These are phyloP conservation scores for Herminia tarsipennalis DNA, from an alignment of 2,888 invertebrate genomes.

Conservation along the genomic window DNA sequence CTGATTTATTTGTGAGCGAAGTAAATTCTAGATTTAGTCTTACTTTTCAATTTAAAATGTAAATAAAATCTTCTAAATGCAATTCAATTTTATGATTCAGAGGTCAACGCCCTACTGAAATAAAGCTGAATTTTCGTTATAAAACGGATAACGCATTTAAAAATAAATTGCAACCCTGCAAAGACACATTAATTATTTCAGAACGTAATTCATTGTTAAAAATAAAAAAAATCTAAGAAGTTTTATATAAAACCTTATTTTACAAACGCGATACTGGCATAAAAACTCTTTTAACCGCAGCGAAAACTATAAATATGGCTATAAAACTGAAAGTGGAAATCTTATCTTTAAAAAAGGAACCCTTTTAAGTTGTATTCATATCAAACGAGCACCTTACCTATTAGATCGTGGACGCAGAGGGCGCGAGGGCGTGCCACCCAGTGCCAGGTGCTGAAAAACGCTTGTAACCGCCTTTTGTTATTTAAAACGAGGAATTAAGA, in stretches of 20 bases:
- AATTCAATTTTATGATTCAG: not conserved
- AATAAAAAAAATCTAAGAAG: not conserved
- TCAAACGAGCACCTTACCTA: slow-evolving; percentile 53
- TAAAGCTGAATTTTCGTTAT: no score
- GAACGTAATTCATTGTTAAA: no score
- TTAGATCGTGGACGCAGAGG: slow-evolving; percentile 56
- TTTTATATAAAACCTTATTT: not conserved
- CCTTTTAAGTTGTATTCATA: slow-evolving; percentile 38
- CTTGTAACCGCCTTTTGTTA: slow-evolving; percentile 72
- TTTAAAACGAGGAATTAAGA: slow-evolving; percentile 74
- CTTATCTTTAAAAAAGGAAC: slow-evolving; percentile 40
- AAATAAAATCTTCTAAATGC: not conserved
- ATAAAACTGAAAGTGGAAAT: slow-evolving; percentile 37
- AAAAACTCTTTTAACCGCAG: slow-evolving; percentile 5
- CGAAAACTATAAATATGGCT: slow-evolving; percentile 16
- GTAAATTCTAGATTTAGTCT: not conserved
- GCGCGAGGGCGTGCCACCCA: slow-evolving; percentile 57
- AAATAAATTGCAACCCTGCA: no score
- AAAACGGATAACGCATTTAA: no score
- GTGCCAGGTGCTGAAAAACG: slow-evolving; percentile 71
- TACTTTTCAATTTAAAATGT: not conserved
- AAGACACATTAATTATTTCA: no score
- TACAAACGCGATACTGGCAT: not conserved
- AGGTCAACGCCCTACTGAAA: not conserved
- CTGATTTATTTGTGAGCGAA: not conserved